Conservation (phyloP, 2,113 vertebrate species). For the Bothrops jararaca region DNA sequence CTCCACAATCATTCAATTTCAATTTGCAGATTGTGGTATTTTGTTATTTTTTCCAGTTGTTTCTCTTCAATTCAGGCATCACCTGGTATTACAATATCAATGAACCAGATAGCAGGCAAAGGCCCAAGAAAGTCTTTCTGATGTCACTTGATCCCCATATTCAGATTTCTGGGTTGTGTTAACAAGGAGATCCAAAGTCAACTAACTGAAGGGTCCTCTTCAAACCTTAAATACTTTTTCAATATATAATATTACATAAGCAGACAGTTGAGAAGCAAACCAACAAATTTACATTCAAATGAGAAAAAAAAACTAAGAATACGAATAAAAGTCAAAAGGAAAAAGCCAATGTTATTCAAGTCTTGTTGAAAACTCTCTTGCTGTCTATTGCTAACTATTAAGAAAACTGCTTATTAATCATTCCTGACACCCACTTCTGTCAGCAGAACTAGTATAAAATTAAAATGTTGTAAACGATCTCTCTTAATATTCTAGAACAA, state of each 20-base stretch:
- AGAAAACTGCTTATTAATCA: background rate
- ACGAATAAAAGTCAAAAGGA: background rate
- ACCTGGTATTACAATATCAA: background rate
- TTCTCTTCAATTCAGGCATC: background rate
- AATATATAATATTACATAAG: background rate
- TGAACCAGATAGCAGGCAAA: background rate
- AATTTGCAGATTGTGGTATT: background rate
- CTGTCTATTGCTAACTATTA: background rate
- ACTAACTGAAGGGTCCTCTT: background rate
- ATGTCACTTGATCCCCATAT: background rate
- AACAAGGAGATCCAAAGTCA: background rate
- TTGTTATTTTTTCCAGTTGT: background rate
- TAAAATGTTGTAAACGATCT: slow-evolving; percentile 19
- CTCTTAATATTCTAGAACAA: slow-evolving; percentile 11
- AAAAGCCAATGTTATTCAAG: background rate
- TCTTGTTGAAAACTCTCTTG: background rate
- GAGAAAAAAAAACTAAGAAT: background rate
- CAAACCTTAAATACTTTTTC: background rate
- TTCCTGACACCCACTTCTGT: background rate
- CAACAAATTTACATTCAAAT: background rate
- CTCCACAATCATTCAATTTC: background rate
- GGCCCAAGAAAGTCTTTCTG: background rate
- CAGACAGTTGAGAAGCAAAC: background rate
- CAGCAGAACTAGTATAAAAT: background rate
- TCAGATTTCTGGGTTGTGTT: background rate